Evolutionary conservation across 2,888 invertebrate species (phyloP), one percentile per base, ranked within the genome.

Genomic region (Teleiodes luculella): DNA sequence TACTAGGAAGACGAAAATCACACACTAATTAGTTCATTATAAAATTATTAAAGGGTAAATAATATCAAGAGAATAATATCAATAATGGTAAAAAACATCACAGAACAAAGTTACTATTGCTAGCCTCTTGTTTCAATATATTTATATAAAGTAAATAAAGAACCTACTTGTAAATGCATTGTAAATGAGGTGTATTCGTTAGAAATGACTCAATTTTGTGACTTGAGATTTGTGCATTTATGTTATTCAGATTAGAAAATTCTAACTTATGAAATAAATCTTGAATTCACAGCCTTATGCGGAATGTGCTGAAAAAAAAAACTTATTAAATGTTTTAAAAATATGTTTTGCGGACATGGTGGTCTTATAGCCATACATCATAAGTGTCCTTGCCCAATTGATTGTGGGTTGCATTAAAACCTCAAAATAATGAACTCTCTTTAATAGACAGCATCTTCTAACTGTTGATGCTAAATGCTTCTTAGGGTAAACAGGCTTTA

Each of bases 261-360:
- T n/a, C n/a, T n/a, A n/a, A n/a, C n/a, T n/a, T n/a, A n/a, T n/a
- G n/a, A n/a, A n/a, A n/a, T n/a, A n/a, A n/a, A n/a, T 43, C 18
- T 35, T 28, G 6, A 50, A 50, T 59, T 90, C 74, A 92, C 63
- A 92, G 78, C 63, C 91, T 83, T 76, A 92, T 92, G 61, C 92
- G 81, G 74, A 92, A 92, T 54, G 92, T 86, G 66, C 92, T 92
- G 86, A 65, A 91, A 91, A 61, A 67, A 60, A 66, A 65, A 67
- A 62, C 54, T 20, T 43, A 16, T 8, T 33, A 33, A n/a, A n/a
- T 33, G 3, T 33, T n/a, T n/a, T n/a, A n/a, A n/a, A n/a, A n/a
- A n/a, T n/a, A n/a, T n/a, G n/a, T n/a, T n/a, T n/a, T n/a, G n/a
- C n/a, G n/a, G n/a, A n/a, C n/a, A 8, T 33, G 11, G n/a, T 33